Percentiles rank a stretch among this genome's conserved stretches.
These are phyloP conservation scores for Microctenopoma steveboyesi DNA, from an alignment of 2,797 vertebrate genomes.

Conservation along the genomic window DNA sequence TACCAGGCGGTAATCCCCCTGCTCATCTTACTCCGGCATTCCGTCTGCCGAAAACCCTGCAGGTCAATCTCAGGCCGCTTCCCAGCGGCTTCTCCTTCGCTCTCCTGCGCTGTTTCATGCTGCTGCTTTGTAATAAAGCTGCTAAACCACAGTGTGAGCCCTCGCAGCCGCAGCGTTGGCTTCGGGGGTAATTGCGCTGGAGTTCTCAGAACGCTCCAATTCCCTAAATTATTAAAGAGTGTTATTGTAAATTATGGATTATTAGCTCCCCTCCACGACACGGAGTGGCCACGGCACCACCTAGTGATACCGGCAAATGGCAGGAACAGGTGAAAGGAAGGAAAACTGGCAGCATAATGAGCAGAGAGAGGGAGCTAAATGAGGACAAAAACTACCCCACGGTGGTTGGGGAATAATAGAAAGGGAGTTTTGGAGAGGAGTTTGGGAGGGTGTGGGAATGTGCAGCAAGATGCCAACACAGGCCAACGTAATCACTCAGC, in stretches of 20 bases:
- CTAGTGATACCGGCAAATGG: constrained; percentile 26
- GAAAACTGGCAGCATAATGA: constrained; percentile 14
- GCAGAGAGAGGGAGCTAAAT: constrained; percentile 31
- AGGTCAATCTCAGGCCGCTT: constrained; percentile 51
- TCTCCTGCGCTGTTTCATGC: constrained; percentile 15
- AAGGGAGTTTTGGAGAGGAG: neutral
- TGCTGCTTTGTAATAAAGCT: constrained; percentile 61
- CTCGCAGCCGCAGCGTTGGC: constrained; percentile 46
- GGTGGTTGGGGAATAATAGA: neutral
- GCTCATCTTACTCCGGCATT: constrained; percentile 23
- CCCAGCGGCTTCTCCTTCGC: constrained; percentile 10
- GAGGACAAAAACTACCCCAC: constrained; percentile 17
- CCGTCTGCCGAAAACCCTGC: constrained; percentile 13
- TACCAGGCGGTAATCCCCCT: constrained; percentile 30
- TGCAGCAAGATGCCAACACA: constrained; percentile 23
- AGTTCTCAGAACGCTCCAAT: constrained; percentile 73
- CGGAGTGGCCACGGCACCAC: constrained; percentile 5
- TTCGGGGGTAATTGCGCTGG: constrained; percentile 75
- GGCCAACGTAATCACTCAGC: constrained; percentile 46
- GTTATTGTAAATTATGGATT: constrained; percentile 82
- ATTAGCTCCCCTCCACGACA: constrained; percentile 62
- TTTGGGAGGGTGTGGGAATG: constrained; percentile 4
- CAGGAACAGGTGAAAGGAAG: constrained; percentile 41
- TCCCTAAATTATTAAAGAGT: constrained; percentile 79
- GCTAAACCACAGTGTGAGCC: constrained; percentile 50